Percentiles rank a stretch among this genome's conserved stretches.
Conservation (phyloP, 2,797 vertebrate genomes). For the Glossophaga mutica region DNA sequence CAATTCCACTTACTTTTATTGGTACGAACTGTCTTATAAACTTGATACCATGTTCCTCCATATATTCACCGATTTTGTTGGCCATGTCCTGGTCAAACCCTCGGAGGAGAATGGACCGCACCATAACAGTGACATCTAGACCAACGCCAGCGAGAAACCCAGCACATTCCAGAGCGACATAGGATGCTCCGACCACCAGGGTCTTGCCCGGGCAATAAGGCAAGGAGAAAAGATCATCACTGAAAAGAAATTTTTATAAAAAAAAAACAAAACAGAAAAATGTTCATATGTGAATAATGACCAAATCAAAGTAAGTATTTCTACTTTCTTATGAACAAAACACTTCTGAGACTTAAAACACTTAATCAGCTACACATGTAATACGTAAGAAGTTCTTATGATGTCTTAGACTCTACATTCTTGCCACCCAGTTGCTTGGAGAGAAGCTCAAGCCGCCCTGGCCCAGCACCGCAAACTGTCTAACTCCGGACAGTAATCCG, state of each 20-base stretch:
- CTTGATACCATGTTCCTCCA: conserved; percentile 85
- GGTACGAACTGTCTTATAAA: conserved; percentile 84
- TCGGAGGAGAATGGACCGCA: conserved; percentile 84
- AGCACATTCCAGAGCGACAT: conserved; percentile 88
- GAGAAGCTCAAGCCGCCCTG: background rate
- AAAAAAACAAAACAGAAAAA: background rate
- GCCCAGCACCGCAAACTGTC: background rate
- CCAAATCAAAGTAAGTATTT: background rate
- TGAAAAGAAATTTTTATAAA: conserved; percentile 47
- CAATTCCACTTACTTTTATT: conserved; percentile 80
- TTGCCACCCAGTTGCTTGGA: background rate
- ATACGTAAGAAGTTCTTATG: background rate
- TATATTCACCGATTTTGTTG: conserved; percentile 85
- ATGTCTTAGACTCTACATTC: background rate
- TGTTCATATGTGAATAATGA: background rate
- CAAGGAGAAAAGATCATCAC: conserved; percentile 89
- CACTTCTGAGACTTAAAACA: background rate
- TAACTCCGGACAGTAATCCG: background rate
- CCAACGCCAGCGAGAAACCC: conserved; percentile 88
- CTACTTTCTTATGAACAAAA: background rate
- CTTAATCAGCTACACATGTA: background rate
- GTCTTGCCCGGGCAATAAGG: conserved; percentile 86
- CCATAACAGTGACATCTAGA: conserved; percentile 87
- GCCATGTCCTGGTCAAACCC: conserved; percentile 88
- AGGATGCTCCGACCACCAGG: conserved; percentile 87